phyloP scores from a whole-genome alignment of 2,797 vertebrate genomes.

The Carapus acus region DNA sequence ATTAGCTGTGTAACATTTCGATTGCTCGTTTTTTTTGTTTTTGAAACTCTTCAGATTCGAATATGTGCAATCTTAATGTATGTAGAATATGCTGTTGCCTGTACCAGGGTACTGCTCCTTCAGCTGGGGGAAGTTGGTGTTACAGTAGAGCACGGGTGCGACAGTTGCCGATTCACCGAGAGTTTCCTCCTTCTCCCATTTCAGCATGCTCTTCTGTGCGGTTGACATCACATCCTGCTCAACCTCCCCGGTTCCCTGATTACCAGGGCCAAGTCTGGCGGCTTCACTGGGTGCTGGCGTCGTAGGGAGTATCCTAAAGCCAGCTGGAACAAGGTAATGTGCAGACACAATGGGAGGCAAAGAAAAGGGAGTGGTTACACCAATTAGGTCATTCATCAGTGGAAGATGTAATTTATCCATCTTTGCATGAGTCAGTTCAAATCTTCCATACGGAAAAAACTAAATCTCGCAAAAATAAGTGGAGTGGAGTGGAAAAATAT shows the following conservation, averaged over 20 bases:
- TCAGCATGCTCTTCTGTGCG: conserved; percentile 87
- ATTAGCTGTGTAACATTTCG: too few species aligned
- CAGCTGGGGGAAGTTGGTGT: conserved; percentile 89
- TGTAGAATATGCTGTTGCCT: conserved; percentile 6
- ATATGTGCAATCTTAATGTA: too few species aligned
- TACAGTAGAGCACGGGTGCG: conserved; percentile 94
- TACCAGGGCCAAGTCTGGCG: conserved; percentile 15
- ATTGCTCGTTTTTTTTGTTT: too few species aligned
- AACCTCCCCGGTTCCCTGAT: conserved; percentile 42
- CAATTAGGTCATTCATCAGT: conserved; percentile 85
- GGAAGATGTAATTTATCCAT: too few species aligned
- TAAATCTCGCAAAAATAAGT: too few species aligned
- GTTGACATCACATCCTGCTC: conserved; percentile 84
- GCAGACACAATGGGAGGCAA: conserved; percentile 67
- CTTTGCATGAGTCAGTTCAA: too few species aligned
- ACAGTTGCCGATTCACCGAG: conserved; percentile 94
- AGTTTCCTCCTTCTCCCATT: conserved; percentile 97
- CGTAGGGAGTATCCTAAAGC: conserved; percentile 73
- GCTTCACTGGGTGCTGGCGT: conserved; percentile 6
- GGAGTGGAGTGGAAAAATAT: not conserved
- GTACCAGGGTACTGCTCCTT: conserved; percentile 87
- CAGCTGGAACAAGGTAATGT: conserved; percentile 47
- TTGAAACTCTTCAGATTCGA: too few species aligned
- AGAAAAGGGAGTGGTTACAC: conserved; percentile 73
- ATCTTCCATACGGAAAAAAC: too few species aligned